These are phyloP conservation scores for Borostomias antarcticus DNA, from an alignment of 2,797 vertebrate species.

Conservation along the genomic window DNA sequence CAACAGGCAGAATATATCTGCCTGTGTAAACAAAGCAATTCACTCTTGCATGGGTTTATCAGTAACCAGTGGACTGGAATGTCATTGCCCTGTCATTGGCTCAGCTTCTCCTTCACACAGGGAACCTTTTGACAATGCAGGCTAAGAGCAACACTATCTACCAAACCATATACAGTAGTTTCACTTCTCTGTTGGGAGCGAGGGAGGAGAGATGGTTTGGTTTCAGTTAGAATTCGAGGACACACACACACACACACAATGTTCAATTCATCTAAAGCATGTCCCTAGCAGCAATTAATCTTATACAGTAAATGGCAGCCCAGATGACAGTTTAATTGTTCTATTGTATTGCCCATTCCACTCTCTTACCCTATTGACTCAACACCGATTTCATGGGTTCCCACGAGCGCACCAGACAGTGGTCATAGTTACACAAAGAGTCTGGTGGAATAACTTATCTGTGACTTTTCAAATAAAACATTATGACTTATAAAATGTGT, in stretches of 20 bases:
- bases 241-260: slow-evolving; percentile 19
- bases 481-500: no score
- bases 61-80: slow-evolving; percentile 59
- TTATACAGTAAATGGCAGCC: background rate
- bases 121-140: slow-evolving; percentile 31
- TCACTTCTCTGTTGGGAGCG: slow-evolving; percentile 35
- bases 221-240: slow-evolving; percentile 69
- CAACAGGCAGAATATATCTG: slow-evolving; percentile 26
- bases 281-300: background rate
- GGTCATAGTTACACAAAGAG: no score
- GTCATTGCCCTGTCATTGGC: slow-evolving; percentile 21
- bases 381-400: background rate
- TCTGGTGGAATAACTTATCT: no score
- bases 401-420: background rate
- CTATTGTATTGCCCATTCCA: background rate
- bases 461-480: no score
- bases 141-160: slow-evolving; percentile 21
- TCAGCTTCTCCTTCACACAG: slow-evolving; percentile 24
- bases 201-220: slow-evolving; percentile 55
- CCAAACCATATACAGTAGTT: slow-evolving; percentile 36
- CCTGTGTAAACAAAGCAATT: slow-evolving; percentile 51
- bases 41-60: slow-evolving; percentile 44
- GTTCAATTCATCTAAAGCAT: background rate
- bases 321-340: background rate
- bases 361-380: background rate